Evolutionary conservation across 2,113 vertebrate species (phyloP).

Genomic region (Cryptotis parvus): DNA sequence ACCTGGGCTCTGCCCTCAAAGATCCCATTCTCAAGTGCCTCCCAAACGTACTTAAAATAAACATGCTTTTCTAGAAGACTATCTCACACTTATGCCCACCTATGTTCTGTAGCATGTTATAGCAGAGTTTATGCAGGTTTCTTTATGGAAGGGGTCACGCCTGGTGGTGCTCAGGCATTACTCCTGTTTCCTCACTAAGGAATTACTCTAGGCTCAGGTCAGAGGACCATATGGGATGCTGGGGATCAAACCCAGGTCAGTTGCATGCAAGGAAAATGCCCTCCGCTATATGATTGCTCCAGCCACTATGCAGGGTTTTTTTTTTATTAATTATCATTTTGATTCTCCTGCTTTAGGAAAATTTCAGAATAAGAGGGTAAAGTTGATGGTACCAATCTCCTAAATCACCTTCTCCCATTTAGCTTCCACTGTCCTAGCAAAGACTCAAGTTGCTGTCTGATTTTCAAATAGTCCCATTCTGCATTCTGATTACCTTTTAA

Average conservation of each 20-base stretch:
- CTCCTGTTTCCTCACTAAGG: no score
- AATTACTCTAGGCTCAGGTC: no score
- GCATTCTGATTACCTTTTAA: neutral
- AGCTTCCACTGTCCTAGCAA: neutral
- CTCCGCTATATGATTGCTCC: no score
- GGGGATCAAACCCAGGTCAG: no score
- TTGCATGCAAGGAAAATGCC: no score
- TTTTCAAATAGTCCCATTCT: neutral
- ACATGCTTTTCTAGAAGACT: neutral
- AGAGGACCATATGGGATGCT: no score
- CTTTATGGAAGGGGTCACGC: no score
- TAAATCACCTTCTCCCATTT: neutral
- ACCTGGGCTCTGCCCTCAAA: neutral
- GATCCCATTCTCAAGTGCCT: neutral
- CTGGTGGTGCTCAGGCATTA: no score
- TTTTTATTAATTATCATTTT: neutral
- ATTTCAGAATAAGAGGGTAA: neutral
- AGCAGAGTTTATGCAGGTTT: neutral
- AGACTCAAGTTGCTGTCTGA: neutral
- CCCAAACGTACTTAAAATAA: conserved; percentile 33
- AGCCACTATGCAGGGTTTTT: no score
- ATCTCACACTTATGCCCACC: no score
- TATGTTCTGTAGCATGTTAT: neutral
- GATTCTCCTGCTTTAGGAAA: conserved; percentile 8
- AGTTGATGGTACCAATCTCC: neutral